Conservation (phyloP, 2,888 invertebrate genomes). For the Diabrotica balteata region DNA sequence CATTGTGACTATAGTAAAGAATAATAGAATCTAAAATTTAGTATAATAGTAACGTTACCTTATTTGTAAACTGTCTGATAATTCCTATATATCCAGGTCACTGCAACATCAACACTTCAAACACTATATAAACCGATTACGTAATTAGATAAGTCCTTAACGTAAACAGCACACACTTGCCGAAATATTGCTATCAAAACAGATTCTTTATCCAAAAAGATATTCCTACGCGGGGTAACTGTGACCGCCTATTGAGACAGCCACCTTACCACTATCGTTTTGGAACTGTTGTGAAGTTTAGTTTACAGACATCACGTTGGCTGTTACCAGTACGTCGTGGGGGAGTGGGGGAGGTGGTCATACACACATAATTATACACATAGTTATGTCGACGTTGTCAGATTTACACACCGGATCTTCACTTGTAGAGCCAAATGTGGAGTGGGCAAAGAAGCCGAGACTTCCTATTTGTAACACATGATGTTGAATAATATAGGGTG, state of each 20-base stretch:
- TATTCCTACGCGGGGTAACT: slow-evolving; percentile 53
- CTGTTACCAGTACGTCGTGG: slow-evolving; percentile 43
- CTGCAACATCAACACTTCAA: slow-evolving; percentile 36
- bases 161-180: slow-evolving; percentile 31
- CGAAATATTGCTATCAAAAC: slow-evolving; percentile 22
- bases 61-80: slow-evolving; percentile 20
- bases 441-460: slow-evolving; percentile 48
- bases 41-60: slow-evolving; percentile 26
- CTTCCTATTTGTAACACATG: slow-evolving; percentile 53
- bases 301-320: slow-evolving; percentile 38
- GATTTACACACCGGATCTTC: slow-evolving; percentile 57
- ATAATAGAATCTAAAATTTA: too few species aligned
- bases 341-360: slow-evolving; percentile 50
- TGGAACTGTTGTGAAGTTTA: slow-evolving; percentile 45
- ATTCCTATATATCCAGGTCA: slow-evolving; percentile 38
- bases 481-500: slow-evolving; percentile 32
- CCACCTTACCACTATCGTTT: slow-evolving; percentile 60
- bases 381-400: slow-evolving; percentile 45
- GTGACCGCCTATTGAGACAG: slow-evolving; percentile 55
- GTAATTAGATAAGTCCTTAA: slow-evolving; percentile 29
- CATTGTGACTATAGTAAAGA: too few species aligned
- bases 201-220: background rate
- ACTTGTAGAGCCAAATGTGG: slow-evolving; percentile 51
- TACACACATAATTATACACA: slow-evolving; percentile 37
- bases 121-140: slow-evolving; percentile 34